Base-by-base conservation (phyloP, 2,113 vertebrate genomes). In the Rattus rattus region DNA sequence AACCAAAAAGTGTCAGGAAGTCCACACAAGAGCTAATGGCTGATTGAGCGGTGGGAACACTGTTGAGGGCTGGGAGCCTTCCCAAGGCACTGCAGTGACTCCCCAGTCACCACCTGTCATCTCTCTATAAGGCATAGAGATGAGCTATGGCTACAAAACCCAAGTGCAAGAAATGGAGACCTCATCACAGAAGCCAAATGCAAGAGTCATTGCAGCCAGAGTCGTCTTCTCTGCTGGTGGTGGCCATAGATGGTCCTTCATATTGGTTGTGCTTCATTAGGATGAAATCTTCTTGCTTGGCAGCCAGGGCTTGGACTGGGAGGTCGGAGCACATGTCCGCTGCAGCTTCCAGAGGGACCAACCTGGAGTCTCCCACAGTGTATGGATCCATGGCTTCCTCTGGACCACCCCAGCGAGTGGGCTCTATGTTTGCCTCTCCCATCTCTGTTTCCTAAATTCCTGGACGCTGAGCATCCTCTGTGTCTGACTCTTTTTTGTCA, bases 1-100 rank as follows among this genome's bases (percentile, higher is more conserved):
- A 49, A 7, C 30, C 43, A 72, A 89, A 92, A 94, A 93, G 90
- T 92, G 92, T 97, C 88, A 79, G 14, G 39, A 56, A 8, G 95
- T n/a, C 43, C 30, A 84, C n/a, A 95, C 22, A 39, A 59, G 26
- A 72, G n/a, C 36, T 91, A 43, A 49, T 47, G n/a, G 24, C n/a
- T 85, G 49, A 7, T 5, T 69, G 28, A 30, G 26, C 4, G 69
- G n/a, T 81, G 52, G 30, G 36, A 4, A 13, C 33, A 17, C 1
- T 91, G n/a, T 22, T 43, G 43, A 43, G 43, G 43, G 67, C 0
- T 56, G 5, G 39, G 9, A 20, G 28, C 6, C 24, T 47, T 69
- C 39, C 33, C 36, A 22, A 12, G 9, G 61, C 24, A 92, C 33
- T 2, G 5, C 30, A 47, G 19, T 56, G 9, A 33, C 49, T 22